Conservation (phyloP, 64 coral and sea anemone genomes). For the Trachythela sp. region DNA sequence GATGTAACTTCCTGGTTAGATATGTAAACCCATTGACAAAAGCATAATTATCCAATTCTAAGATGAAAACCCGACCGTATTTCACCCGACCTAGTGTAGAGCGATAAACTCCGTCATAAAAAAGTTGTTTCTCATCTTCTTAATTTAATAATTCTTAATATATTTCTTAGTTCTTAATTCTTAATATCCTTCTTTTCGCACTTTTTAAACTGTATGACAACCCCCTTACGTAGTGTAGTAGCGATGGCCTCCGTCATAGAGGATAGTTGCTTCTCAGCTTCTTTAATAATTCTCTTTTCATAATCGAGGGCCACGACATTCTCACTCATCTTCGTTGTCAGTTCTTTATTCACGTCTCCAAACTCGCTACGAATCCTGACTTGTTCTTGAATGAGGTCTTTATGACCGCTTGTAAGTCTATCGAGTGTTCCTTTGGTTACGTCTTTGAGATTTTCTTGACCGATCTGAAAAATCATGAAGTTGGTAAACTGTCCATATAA, state of each 20-base stretch:
- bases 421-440: constrained; percentile 58
- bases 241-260: constrained; percentile 67
- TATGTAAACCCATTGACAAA: no score
- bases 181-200: no score
- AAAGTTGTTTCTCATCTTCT: no score
- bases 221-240: constrained; percentile 64
- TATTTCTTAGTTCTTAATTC: no score
- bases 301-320: constrained; percentile 65
- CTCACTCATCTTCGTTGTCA: constrained; percentile 44
- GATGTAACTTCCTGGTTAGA: no score
- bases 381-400: constrained; percentile 65
- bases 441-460: constrained; percentile 60
- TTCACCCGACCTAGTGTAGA: no score
- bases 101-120: no score
- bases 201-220: no score
- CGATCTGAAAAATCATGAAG: constrained; percentile 25
- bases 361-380: constrained; percentile 47
- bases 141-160: no score
- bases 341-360: constrained; percentile 50
- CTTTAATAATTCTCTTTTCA: constrained; percentile 63
- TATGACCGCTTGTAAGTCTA: constrained; percentile 70
- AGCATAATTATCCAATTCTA: no score
- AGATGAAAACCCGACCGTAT: no score
- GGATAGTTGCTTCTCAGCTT: constrained; percentile 57
- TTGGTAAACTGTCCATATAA: no score